Percentiles rank a stretch among this genome's conserved stretches.
Conservation (phyloP, 1,140 invertebrate species). For the Dreissena polymorpha region DNA sequence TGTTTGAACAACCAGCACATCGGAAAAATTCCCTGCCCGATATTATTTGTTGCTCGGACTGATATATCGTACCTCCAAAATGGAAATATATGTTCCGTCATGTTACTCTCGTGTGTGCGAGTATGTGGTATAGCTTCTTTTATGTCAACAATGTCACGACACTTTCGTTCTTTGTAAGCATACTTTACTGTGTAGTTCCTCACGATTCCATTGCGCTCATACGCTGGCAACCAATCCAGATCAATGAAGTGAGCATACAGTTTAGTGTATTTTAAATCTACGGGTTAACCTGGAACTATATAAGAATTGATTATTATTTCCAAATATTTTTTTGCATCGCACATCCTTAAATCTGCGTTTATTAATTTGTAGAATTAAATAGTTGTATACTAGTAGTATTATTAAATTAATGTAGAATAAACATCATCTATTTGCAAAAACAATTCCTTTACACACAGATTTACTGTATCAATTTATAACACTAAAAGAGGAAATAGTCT, state of each 20-base stretch:
- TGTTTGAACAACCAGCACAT: too few species aligned
- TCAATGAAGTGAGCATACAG: not conserved
- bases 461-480: too few species aligned
- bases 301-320: not conserved
- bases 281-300: not conserved
- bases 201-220: constrained; percentile 12
- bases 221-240: not conserved
- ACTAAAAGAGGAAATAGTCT: too few species aligned
- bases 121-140: not conserved
- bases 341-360: too few species aligned
- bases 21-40: not conserved
- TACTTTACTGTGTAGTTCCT: constrained; percentile 11
- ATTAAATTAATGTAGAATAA: too few species aligned
- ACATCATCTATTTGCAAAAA: too few species aligned
- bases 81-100: not conserved
- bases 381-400: too few species aligned
- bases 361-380: too few species aligned
- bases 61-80: not conserved
- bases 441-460: too few species aligned
- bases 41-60: constrained; percentile 6
- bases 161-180: not conserved
- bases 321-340: too few species aligned
- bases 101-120: not conserved
- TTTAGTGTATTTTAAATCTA: not conserved
- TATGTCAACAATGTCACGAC: not conserved